A percentile compares a stretch with the other conserved stretches of the same genome.
phyloP scores from a whole-genome alignment of 2,888 invertebrate genomes.

The Campaea margaritaria region DNA sequence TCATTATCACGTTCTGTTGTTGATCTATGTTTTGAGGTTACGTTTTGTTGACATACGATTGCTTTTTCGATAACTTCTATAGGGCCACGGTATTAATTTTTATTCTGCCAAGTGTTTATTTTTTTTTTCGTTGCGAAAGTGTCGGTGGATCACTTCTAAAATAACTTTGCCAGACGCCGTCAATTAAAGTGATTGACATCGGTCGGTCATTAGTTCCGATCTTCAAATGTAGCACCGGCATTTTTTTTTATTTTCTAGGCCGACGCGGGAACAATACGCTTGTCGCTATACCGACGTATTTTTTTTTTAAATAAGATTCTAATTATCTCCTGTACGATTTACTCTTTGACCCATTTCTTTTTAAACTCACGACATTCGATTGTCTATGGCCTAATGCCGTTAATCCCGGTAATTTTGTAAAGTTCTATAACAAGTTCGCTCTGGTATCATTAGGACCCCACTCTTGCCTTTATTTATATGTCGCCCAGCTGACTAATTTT shows the following conservation, averaged over 20 bases:
- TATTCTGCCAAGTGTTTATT: conserved; percentile 17
- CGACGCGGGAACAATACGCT: conserved; percentile 41
- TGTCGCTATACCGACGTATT: conserved; percentile 12
- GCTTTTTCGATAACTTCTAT: conserved; percentile 33
- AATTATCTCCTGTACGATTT: conserved; percentile 34
- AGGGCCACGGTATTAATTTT: conserved; percentile 24
- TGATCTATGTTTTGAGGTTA: conserved; percentile 82
- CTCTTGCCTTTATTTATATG: conserved; percentile 40
- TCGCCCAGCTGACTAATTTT: conserved; percentile 38
- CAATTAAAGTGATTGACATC: conserved; percentile 83
- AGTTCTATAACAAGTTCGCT: conserved; percentile 32
- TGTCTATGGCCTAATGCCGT: conserved; percentile 23
- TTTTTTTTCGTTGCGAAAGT: conserved; percentile 54
- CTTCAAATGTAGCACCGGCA: conserved; percentile 43
- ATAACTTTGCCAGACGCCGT: conserved; percentile 65
- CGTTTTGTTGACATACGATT: conserved; percentile 74
- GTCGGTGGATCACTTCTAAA: conserved; percentile 44
- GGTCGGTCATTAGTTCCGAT: conserved; percentile 70
- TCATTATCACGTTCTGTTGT: conserved; percentile 74
- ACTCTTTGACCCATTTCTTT: conserved; percentile 17
- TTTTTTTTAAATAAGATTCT: conserved; percentile 41
- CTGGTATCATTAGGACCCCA: conserved; percentile 30
- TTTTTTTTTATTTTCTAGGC: conserved; percentile 52
- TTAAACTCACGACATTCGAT: conserved; percentile 19
- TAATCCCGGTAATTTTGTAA: conserved; percentile 23